phyloP scores from a whole-genome alignment of 2,888 invertebrate species.

The Cataglyphis altisquamis region DNA sequence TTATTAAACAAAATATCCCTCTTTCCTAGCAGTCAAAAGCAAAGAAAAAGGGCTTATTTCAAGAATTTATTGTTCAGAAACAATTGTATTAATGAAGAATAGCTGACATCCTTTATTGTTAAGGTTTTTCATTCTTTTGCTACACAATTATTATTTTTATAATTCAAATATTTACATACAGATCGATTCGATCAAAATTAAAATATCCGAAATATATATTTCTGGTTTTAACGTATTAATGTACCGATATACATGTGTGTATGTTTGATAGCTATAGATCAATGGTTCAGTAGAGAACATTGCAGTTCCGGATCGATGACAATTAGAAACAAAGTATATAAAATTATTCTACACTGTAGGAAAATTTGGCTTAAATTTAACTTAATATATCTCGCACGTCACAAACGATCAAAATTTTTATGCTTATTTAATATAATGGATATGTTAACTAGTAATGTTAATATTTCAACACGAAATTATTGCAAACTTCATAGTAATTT shows the following conservation, averaged over 20 bases:
- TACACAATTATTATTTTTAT: background rate
- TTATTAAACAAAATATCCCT: background rate
- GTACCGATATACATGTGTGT: slow-evolving; percentile 9
- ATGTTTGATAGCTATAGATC: slow-evolving; percentile 27
- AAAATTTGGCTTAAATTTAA: too few species aligned
- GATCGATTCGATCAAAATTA: background rate
- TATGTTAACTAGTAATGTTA: too few species aligned
- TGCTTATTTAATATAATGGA: too few species aligned
- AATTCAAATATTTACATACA: background rate
- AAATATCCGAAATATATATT: background rate
- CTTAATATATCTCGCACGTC: too few species aligned
- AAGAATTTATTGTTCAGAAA: background rate
- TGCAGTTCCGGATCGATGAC: background rate
- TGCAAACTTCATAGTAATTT: too few species aligned
- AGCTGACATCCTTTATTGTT: background rate
- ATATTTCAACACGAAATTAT: too few species aligned
- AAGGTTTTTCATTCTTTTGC: slow-evolving; percentile 18
- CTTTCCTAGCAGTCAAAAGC: background rate
- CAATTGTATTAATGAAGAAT: background rate
- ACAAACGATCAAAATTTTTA: too few species aligned
- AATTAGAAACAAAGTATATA: background rate
- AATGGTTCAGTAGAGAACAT: slow-evolving; percentile 20
- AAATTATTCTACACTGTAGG: background rate
- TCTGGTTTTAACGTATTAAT: slow-evolving; percentile 1
- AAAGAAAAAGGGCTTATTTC: background rate